Base-by-base conservation (phyloP, 1,140 invertebrate genomes). In the Metopolophium dirhodum region DNA sequence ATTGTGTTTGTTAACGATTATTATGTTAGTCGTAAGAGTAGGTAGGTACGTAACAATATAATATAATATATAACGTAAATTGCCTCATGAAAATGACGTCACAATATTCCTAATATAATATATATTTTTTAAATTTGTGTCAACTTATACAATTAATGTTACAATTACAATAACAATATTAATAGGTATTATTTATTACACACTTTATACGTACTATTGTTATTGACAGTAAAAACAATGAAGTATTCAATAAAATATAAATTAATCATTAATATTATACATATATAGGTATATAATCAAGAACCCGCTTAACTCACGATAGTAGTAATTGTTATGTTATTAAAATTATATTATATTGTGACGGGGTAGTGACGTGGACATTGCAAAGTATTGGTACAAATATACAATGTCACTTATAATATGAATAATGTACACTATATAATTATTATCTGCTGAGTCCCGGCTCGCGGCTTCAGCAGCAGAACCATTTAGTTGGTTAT, bases 91-190 rank as follows among this genome's bases (percentile, higher is more conserved):
- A n/a, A 77, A 77, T 14, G 4, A 77, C 30, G n/a, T 77, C 14
- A n/a, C n/a, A 77, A 77, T n/a, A 77, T 77, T n/a, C n/a, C 30
- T 77, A 20, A 77, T 77, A 61, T 14, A 30, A 14, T 4, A 77
- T 18, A 68, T 68, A 61, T n/a, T 77, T 77, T 77, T n/a, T 4
- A 41, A 41, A 77, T 77, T 77, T n/a, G 14, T 35, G 61, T 77
- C 30, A n/a, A 23, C 20, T 23, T 23, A 3, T 1, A 54, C 51
- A 7, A 54, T 35, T 77, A 77, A 77, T n/a, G 30, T n/a, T 68
- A 68, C 61, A 30, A n/a, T 68, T n/a, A 68, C 61, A 77, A n/a
- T 77, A n/a, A 77, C 61, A 77, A 77, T 77, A 77, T 77, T 77
- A 18, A 77, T 18, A 30, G 41, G 47, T 49, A 4, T 26, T 30